Base-by-base conservation (phyloP, 2,113 vertebrate species). In the Tachysurus fulvidraco region DNA sequence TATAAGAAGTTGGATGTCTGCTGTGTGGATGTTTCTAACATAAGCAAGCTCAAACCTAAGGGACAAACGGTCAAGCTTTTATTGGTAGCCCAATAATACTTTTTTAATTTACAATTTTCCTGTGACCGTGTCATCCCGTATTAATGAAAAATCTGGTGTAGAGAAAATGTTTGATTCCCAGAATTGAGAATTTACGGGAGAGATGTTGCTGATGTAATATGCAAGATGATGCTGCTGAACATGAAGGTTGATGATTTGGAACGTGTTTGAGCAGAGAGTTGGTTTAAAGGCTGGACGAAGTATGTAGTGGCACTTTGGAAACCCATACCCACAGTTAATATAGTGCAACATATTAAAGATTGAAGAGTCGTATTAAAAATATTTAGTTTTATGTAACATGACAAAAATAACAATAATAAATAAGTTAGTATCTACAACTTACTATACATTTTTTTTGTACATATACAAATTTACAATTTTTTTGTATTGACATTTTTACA, bases 351-450 rank as follows among this genome's bases (percentile, higher is more conserved):
- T 65, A 74, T 74, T 81, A 67, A 88, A 64, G 5, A 25, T 13
- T 80, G 50, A n/a, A n/a, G 36, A 36, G 36, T 36, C 36, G 23
- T 16, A 59, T 92, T 91, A 83, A 93, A 94, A 95, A 95, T 91
- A 92, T 92, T 91, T 84, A 88, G 88, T 90, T 81, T 89, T 91
- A 85, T 89, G 89, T 91, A 88, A 57, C 88, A 87, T 91, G 92
- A 93, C 90, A 93, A 93, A 93, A 92, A 89, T 90, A 89, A 89
- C 73, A 89, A 88, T 52, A 94, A 94, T 93, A 94, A 99, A 98
- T 99, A 99, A 98, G 95, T 97, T 96, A 96, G 93, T 98, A 98
- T 98, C 97, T 97, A 99, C 97, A 98, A 95, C 95, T 93, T 95
- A 94, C 94, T 95, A 96, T 97, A 96, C 94, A 96, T 94, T 92